These are phyloP conservation scores for Percopsis transmontana DNA, from an alignment of 2,113 vertebrate species.

Conservation along the genomic window DNA sequence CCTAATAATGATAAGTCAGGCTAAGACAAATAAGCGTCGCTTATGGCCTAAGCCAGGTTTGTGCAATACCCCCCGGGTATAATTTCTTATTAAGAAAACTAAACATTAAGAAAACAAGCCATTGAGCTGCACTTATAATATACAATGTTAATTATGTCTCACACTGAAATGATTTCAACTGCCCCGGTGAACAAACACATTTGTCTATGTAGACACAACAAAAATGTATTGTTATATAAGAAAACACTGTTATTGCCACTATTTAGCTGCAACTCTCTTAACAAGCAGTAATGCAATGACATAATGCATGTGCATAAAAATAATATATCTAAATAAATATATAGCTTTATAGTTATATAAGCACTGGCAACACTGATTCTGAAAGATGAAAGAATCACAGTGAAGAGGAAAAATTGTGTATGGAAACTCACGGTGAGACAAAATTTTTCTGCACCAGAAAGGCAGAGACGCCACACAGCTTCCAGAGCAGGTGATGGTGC, in stretches of 20 bases:
- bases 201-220: neutral
- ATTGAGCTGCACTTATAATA: too few species aligned
- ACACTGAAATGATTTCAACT: too few species aligned
- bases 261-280: neutral
- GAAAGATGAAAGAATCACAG: neutral
- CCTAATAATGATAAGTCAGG: too few species aligned
- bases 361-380: neutral
- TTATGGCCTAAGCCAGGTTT: too few species aligned
- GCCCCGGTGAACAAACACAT: constrained; percentile 1
- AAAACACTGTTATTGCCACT: neutral
- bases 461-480: constrained; percentile 89
- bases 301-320: too few species aligned
- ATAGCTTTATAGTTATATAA: neutral
- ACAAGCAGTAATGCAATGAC: neutral
- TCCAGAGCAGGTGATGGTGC: constrained; percentile 89
- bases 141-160: too few species aligned
- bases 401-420: neutral
- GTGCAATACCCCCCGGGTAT: too few species aligned
- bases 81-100: too few species aligned
- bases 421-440: constrained; percentile 87
- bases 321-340: too few species aligned
- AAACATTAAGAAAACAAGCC: too few species aligned
- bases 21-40: too few species aligned
- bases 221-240: neutral
- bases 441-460: constrained; percentile 93